phyloP scores from a whole-genome alignment of 2,888 invertebrate species.

The Tipula helvola region DNA sequence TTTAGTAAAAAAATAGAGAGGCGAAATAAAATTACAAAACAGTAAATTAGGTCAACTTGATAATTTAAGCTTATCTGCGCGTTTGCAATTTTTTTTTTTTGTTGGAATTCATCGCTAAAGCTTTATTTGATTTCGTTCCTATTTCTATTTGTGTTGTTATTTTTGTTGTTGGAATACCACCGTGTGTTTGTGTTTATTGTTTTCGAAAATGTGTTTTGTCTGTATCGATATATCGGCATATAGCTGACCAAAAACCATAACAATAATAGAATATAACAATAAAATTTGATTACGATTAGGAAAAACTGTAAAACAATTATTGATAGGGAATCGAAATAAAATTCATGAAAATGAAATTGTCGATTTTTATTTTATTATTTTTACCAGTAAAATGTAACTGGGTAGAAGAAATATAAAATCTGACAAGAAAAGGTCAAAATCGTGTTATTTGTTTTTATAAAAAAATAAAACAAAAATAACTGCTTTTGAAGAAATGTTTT shows the following conservation, averaged over 20 bases:
- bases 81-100: too few relatives aligned
- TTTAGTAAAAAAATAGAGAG: background rate
- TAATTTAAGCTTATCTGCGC: background rate
- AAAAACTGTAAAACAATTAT: constrained; percentile 4
- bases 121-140: background rate
- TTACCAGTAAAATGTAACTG: background rate
- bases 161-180: background rate
- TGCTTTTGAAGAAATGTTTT: background rate
- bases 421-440: background rate
- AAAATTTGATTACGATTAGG: background rate
- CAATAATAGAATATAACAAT: background rate
- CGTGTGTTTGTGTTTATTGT: background rate
- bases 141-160: background rate
- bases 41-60: background rate
- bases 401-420: background rate
- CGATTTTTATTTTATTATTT: background rate
- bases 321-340: background rate
- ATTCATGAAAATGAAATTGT: background rate
- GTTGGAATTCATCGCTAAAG: background rate
- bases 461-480: background rate
- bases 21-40: background rate
- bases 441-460: background rate
- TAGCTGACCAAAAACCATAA: background rate
- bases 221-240: too few relatives aligned
- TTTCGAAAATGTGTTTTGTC: background rate